Base-by-base conservation (phyloP, 2,797 vertebrate genomes). In the Cheirogaleus major region DNA sequence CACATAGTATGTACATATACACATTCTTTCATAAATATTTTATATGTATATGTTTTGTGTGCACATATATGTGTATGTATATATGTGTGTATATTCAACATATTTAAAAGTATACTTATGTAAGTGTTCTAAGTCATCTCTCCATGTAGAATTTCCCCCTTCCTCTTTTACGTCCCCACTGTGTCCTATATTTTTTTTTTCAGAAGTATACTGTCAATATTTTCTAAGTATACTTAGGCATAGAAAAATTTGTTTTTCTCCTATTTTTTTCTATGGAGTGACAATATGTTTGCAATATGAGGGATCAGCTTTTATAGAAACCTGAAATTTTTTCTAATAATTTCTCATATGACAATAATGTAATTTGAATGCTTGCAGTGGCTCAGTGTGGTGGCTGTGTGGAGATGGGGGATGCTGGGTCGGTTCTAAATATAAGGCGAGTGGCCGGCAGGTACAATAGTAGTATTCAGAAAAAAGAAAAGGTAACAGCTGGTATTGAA, bases 141-240 rank as follows among this genome's bases (percentile, higher is more conserved):
- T 35, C 20, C 52, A 41, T 65, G 13, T 32, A 90, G 35, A 92
- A 61, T 23, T 65, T 96, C 3, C 12, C 22, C 8, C 30, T 65
- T 63, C 10, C 5, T 82, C 23, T 95, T 63, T 63, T 30, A 75
- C 45, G 63, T 15, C 23, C 32, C 18, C 17, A 85, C 1, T 15
- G 4, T 50, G 41, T 83, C n/a, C 52, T 79, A 65, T 57, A 82
- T 11, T 9, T 89, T 85, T n/a, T 81, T 67, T 72, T 85, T 52
- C 22, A 57, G 27, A 79, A 75, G 25, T 57, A 57, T 8, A 85
- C 2, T 22, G 59, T 14, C 35, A 18, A 30, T 83, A 45, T 83
- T 95, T 86, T 88, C 86, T 67, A 91, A 83, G 50, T 80, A 93
- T 73, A 30, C 15, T 73, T 70, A 69, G 12, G 65, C 12, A 73